A percentile compares a stretch with the other conserved stretches of the same genome.
These are phyloP conservation scores for Drosophila rufa DNA, from an alignment of 1,140 invertebrate species.

Conservation along the genomic window DNA sequence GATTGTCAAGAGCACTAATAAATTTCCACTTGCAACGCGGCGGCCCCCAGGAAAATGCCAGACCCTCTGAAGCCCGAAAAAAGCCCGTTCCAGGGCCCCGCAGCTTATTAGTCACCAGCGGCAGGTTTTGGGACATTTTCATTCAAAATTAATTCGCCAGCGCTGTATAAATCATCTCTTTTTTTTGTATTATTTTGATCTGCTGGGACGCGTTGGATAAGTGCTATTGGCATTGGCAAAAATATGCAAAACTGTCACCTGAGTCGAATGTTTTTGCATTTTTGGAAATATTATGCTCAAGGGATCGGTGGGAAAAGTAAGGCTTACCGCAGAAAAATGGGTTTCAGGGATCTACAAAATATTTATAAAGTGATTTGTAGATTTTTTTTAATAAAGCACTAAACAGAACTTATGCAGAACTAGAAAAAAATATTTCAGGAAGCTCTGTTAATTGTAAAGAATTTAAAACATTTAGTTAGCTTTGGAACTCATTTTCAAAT, in stretches of 20 bases:
- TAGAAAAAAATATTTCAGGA: neutral
- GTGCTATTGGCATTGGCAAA: conserved; percentile 50
- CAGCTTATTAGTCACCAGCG: conserved; percentile 52
- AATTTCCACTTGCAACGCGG: conserved; percentile 57
- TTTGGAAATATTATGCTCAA: conserved; percentile 40
- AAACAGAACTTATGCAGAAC: no score
- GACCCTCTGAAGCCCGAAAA: conserved; percentile 5
- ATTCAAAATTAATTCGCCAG: conserved; percentile 40
- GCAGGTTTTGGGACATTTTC: conserved; percentile 30
- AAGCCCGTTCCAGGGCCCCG: conserved; percentile 8
- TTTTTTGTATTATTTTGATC: conserved; percentile 4
- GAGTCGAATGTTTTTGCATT: conserved; percentile 45
- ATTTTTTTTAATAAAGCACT: no score
- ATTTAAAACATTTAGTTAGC: no score
- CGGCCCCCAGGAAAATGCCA: conserved; percentile 9
- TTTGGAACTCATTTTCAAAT: no score
- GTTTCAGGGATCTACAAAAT: neutral
- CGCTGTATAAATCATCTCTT: conserved; percentile 39
- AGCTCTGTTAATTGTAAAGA: neutral
- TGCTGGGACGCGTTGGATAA: conserved; percentile 30
- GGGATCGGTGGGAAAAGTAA: neutral
- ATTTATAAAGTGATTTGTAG: neutral
- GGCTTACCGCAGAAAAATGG: conserved; percentile 9
- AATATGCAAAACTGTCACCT: conserved; percentile 48
- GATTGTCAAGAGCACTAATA: conserved; percentile 82